Evolutionary conservation across 1,140 invertebrate genomes (phyloP), one percentile per base, ranked within the genome.

Genomic region (Globodera rostochiensis): DNA sequence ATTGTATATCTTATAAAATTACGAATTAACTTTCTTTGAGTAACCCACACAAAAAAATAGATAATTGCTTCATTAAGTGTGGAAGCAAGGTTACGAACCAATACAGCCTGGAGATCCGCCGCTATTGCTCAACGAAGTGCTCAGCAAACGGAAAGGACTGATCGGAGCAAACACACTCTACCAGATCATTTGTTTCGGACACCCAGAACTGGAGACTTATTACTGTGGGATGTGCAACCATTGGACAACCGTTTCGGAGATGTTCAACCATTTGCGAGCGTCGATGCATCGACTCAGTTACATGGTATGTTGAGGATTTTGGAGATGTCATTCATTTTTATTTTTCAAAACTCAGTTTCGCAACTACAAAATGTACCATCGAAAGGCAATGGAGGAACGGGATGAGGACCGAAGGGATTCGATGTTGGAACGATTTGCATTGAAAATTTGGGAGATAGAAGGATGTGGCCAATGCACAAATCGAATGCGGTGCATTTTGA

Each of bases 301-400:
- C 47, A 83, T 82, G 80, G 80, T 82, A 82, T 15, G 13, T 57
- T 49, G 36, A 36, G 36, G 36, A 36, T 36, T 36, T 36, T 36
- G 36, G 36, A 36, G 36, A 2, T 25, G n/a, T 19, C 1, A 76
- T 76, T 45, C 9, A 25, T 45, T 74, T 79, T 79, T 1, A 80
- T 79, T 5, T 15, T 80, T 79, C 6, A 36, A 74, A 13, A 15
- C 36, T 64, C 53, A 82, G 80, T 84, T 71, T 19, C 69, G 80
- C 57, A 82, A 82, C 80, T 82, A 82, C 82, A 82, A 82, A 84
- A 82, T 83, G 57, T 82, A 82, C 47, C 82, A 82, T 47, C 25
- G 57, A 36, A 82, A 83, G 25, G 80, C 80, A 47, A 66, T 83
- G 80, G 81, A 83, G 9, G 80, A 82, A 82, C 8, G 21, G 25